A percentile compares a stretch with the other conserved stretches of the same genome.
Conservation (phyloP, 1,140 invertebrate genomes). For the Lordiphosa collinella region DNA sequence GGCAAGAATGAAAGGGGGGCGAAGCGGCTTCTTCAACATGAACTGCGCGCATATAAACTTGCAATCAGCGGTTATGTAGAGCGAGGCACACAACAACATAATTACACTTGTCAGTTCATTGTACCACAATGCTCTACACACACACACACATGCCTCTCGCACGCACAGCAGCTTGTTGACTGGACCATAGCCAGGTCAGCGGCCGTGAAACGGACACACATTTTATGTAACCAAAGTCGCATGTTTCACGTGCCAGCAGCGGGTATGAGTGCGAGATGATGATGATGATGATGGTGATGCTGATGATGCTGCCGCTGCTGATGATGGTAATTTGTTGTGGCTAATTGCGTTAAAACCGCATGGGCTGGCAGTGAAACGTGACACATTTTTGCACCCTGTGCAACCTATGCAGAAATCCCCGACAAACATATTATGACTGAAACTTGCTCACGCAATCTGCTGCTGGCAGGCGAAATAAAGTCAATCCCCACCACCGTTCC, state of each 20-base stretch:
- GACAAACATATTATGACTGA: conserved; percentile 50
- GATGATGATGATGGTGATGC: conserved; percentile 6
- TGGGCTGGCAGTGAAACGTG: conserved; percentile 61
- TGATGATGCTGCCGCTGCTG: conserved; percentile 29
- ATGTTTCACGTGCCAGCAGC: conserved; percentile 55
- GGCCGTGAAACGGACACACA: conserved; percentile 29
- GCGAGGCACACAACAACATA: conserved; percentile 46
- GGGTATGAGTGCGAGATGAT: conserved; percentile 11
- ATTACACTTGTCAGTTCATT: conserved; percentile 76
- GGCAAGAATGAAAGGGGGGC: too few relatives aligned
- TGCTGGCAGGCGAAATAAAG: conserved; percentile 39
- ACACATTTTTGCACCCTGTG: conserved; percentile 58
- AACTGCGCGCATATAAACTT: conserved; percentile 45
- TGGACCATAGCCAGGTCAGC: conserved; percentile 26
- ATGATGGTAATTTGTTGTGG: conserved; percentile 69
- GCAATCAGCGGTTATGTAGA: conserved; percentile 68
- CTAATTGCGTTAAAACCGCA: conserved; percentile 72
- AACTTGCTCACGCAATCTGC: conserved; percentile 24
- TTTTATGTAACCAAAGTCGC: conserved; percentile 44
- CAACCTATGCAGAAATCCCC: conserved; percentile 44
- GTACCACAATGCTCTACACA: conserved; percentile 56
- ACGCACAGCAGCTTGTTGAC: not conserved
- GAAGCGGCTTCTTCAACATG: too few relatives aligned
- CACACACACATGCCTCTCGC: conserved; percentile 8
- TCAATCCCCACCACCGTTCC: conserved; percentile 1